Base-by-base conservation (phyloP, 2,113 vertebrate genomes). In the Pogonocichla stellata region DNA sequence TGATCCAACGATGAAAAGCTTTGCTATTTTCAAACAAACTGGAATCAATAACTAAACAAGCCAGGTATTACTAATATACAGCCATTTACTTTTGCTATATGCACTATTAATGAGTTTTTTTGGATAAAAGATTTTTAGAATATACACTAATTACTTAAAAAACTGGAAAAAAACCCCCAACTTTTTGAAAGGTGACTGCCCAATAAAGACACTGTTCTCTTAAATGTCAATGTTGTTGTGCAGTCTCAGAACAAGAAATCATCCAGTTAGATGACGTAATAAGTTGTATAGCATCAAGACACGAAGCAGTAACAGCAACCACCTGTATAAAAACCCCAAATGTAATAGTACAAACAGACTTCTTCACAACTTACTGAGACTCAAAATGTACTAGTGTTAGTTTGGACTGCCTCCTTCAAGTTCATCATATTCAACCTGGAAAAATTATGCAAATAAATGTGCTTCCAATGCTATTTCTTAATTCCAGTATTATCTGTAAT, bases 1-100 rank as follows among this genome's bases (percentile, higher is more conserved):
- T 70, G 99, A 97, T 94, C 98, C 98, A 67, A 98, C 97, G 74
- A 99, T 97, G 97, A 99, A 99, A 65, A 99, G 98, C 95, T 99
- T 99, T 71, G 98, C 99, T 99, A 92, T 38, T 91, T 91, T 90
- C 56, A 92, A 96, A 98, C 79, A 97, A 92, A 98, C 42, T 70
- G 16, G 66, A 87, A 92, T 96, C 31, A 96, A 3, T 78, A 88
- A 88, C 86, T 93, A 50, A 84, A 71, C 42, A 73, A 84, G 65
- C 25, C 73, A 93, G 29, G 60, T 79, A n/a, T 60, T 80, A 77
- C 22, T 66, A 73, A 60, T 56, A 79, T 3, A 54, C 3, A 78
- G 31, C 9, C 64, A 51, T 58, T 90, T 87, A 62, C 42, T 87
- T 85, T 81, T 75, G 42, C 54, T 72, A 24, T 25, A 48, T 1